Percentiles rank a stretch among this genome's conserved stretches.
These are phyloP conservation scores for Zapus hudsonius DNA, from an alignment of 2,113 vertebrate genomes.

Conservation along the genomic window DNA sequence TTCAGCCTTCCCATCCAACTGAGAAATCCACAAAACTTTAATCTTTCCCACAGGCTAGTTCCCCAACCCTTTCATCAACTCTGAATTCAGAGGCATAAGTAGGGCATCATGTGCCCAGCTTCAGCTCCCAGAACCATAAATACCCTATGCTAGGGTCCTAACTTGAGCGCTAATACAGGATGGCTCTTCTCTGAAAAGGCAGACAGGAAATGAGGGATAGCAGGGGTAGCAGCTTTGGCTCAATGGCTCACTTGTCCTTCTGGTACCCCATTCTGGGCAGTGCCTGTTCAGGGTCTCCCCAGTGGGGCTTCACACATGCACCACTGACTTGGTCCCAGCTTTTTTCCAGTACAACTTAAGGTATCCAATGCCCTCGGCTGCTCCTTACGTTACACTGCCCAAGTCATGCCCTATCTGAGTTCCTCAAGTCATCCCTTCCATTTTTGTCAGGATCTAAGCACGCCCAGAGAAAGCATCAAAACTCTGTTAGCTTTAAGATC, in stretches of 20 bases:
- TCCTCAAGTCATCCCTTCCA: neutral
- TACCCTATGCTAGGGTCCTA: neutral
- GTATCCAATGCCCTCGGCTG: neutral
- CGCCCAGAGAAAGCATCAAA: slow-evolving; percentile 4
- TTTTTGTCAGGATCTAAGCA: neutral
- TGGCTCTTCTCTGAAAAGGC: neutral
- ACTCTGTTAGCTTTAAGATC: slow-evolving; percentile 37
- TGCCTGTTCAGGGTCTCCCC: neutral
- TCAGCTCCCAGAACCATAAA: slow-evolving; percentile 48
- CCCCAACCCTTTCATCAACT: slow-evolving; percentile 67
- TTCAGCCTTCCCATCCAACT: slow-evolving; percentile 21
- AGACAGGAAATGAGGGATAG: neutral
- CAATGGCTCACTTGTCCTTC: neutral
- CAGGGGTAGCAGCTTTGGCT: neutral
- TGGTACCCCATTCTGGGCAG: neutral
- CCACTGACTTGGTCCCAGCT: neutral
- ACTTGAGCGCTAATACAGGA: neutral
- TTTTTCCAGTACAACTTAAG: neutral
- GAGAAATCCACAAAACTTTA: slow-evolving; percentile 38
- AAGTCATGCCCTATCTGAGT: neutral
- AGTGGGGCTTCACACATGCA: neutral
- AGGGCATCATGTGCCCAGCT: neutral
- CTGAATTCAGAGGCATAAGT: slow-evolving; percentile 40
- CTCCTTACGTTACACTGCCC: neutral
- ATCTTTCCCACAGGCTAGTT: slow-evolving; percentile 45